A percentile compares a stretch with the other conserved stretches of the same genome.
Conservation (phyloP, 2,888 invertebrate species). For the Tenthredo amoena region DNA sequence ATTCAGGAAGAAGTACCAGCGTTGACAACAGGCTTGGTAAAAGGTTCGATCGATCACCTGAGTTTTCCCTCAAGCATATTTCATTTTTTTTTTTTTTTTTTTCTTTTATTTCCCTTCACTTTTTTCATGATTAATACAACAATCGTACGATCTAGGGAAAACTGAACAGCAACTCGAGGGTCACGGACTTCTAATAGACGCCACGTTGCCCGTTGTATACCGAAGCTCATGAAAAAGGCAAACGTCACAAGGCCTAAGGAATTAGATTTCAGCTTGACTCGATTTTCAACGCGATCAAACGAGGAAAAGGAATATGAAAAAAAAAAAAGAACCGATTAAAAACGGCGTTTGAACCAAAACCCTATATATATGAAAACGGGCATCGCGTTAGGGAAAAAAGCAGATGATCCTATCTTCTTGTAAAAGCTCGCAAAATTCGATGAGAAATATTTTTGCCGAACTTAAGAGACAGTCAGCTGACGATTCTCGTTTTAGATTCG, state of each 20-base stretch:
- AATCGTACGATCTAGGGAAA: background rate
- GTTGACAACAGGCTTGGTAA: constrained; percentile 9
- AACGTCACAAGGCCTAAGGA: background rate
- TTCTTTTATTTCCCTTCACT: background rate
- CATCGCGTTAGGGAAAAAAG: background rate
- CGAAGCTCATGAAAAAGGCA: background rate
- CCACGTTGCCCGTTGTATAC: background rate
- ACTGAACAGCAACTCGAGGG: background rate
- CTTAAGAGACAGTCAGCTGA: background rate
- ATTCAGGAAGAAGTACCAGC: constrained; percentile 4
- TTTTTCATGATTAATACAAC: background rate
- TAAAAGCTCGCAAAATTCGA: background rate
- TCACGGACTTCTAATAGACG: background rate
- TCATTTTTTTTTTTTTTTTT: background rate
- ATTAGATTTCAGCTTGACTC: background rate
- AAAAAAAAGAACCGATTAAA: background rate
- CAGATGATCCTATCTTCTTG: background rate
- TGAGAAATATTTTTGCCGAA: background rate
- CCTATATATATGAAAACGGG: background rate
- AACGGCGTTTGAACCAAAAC: background rate
- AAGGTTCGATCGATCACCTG: background rate
- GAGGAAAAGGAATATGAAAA: too few relatives aligned
- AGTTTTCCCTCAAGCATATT: background rate
- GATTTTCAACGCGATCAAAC: background rate
- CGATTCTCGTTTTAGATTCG: background rate